phyloP scores from a whole-genome alignment of 2,113 vertebrate species.

The Malurus alboscapulatus region DNA sequence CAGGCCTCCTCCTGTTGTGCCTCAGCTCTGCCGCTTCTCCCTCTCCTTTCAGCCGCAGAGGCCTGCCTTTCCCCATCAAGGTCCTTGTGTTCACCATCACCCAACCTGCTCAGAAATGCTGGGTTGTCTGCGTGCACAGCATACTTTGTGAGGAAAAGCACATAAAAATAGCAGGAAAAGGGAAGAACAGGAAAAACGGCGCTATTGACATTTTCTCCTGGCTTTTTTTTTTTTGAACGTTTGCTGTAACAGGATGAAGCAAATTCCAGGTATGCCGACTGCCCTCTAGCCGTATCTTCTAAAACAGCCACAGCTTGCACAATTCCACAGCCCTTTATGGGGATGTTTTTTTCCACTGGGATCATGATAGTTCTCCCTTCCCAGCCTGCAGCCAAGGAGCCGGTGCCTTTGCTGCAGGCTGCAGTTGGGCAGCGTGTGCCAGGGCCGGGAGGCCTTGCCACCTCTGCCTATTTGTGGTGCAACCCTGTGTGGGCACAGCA shows the following conservation, averaged over 20 bases:
- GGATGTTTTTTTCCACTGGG: rapidly evolving
- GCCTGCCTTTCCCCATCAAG: neutral
- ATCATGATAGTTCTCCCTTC: neutral
- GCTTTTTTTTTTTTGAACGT: neutral
- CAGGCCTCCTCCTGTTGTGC: neutral
- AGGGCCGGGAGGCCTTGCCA: rapidly evolving
- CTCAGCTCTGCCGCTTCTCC: neutral
- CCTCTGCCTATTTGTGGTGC: rapidly evolving
- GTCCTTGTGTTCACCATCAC: neutral
- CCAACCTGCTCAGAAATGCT: neutral
- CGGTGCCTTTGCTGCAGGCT: neutral
- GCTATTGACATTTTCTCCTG: neutral
- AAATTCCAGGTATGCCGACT: neutral
- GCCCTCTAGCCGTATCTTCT: neutral
- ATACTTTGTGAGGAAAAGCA: neutral
- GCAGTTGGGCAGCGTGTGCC: rapidly evolving
- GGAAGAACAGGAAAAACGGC: neutral
- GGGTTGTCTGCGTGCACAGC: neutral
- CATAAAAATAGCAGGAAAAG: neutral
- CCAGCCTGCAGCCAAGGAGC: rapidly evolving
- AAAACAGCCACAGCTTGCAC: neutral
- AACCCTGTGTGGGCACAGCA: neutral
- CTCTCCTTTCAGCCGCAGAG: neutral
- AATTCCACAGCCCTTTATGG: neutral
- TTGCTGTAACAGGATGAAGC: neutral